Base-by-base conservation (phyloP, 2,797 vertebrate species). In the Pagetopsis macropterus region DNA sequence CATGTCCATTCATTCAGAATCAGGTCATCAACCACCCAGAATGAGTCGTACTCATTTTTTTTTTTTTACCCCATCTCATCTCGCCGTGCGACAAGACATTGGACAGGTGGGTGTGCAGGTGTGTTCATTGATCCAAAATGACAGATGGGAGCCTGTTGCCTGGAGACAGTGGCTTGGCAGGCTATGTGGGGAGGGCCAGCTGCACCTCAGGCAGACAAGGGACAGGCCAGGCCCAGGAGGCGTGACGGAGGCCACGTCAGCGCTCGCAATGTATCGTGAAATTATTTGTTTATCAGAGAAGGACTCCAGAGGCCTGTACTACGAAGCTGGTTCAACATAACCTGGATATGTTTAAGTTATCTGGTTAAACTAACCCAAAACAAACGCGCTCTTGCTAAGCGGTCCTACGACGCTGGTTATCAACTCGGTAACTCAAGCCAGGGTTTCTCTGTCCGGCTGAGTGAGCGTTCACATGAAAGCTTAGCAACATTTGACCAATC, bases 21-120 rank as follows among this genome's bases (percentile, higher is more conserved):
- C 79, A 88, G 89, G 75, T 85, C 86, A 86, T 85, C 83, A 86
- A 73, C 79, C 84, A 76, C 55, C 67, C 46, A 68, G 66, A 60
- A 79, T 84, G 80, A 83, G 61, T 70, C 55, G 43, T 23, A 43
- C 60, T 17, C 41, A 21, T 55, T 40, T 46, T 49, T 15, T 19
- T 19, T 40, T 40, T 52, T 40, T 58, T 45, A 21, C 11, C 41
- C 13, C 40, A 21, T 58, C 33, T 54, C 16, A 1, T 81, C 65
- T 63, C 56, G 15, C 67, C 12, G 17, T 67, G 74, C 89, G 89
- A 91, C 84, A 79, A 77, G 74, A 65, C 85, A 21, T 78, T 65
- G 66, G 91, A 92, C 93, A 93, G 91, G 93, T 94, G 91, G 90
- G 87, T 75, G 86, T 84, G 75, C 88, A 90, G 89, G 88, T 91